A percentile compares a stretch with the other conserved stretches of the same genome.
Evolutionary conservation across 2,888 invertebrate genomes (phyloP).

Genomic region (Ischnus inquisitorius): DNA sequence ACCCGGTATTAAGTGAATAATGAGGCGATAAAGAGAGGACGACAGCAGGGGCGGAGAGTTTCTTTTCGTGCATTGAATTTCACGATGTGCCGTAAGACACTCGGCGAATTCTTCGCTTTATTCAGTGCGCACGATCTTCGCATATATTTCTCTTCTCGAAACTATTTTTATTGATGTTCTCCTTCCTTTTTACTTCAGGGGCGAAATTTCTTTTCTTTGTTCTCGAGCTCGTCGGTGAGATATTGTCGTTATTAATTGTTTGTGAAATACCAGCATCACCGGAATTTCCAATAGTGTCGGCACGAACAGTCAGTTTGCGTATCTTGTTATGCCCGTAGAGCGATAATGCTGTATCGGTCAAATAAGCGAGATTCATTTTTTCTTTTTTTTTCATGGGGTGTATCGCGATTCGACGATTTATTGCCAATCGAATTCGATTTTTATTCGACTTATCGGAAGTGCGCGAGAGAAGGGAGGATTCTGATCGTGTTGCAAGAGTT

Average conservation of each 20-base stretch:
- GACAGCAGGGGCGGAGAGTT: constrained; percentile 48
- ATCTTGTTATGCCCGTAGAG: neutral
- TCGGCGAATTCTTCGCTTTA: constrained; percentile 14
- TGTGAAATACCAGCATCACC: neutral
- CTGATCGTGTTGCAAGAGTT: neutral
- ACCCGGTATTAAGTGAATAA: constrained; percentile 80
- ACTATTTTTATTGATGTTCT: neutral
- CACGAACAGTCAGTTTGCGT: neutral
- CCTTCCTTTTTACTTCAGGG: neutral
- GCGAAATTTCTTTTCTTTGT: neutral
- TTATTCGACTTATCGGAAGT: neutral
- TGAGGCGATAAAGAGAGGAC: constrained; percentile 75
- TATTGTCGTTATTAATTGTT: neutral
- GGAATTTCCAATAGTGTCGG: constrained; percentile 14
- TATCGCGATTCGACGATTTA: neutral
- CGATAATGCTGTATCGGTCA: neutral
- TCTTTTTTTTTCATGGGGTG: neutral
- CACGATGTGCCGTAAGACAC: neutral
- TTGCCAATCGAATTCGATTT: neutral
- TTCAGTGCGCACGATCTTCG: neutral
- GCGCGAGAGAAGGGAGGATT: neutral
- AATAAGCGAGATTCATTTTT: neutral
- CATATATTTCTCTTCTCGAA: neutral
- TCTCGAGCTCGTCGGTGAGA: neutral
- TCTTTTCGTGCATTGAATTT: constrained; percentile 48